A percentile compares a stretch with the other conserved stretches of the same genome.
Evolutionary conservation across 2,113 vertebrate genomes (phyloP).

Genomic region (Pelobates fuscus): DNA sequence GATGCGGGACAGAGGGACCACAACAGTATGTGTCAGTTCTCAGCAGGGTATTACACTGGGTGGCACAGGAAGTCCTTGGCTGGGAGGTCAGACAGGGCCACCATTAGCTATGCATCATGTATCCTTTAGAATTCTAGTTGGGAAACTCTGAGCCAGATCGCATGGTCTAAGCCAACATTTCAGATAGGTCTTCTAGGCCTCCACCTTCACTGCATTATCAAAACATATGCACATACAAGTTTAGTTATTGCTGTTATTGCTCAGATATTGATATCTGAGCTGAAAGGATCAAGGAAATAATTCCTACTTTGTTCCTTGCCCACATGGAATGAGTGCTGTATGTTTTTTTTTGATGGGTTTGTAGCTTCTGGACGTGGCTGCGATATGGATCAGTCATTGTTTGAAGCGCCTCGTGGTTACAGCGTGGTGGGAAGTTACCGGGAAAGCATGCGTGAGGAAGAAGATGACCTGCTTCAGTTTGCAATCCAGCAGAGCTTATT

Average conservation of each 20-base stretch:
- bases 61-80: constrained; percentile 32
- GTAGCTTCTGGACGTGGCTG: constrained; percentile 85
- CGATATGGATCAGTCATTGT: constrained; percentile 87
- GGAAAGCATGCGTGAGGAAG: constrained; percentile 80
- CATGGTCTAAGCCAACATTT: constrained; percentile 40
- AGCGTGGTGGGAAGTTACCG: constrained; percentile 87
- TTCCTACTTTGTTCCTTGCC: not conserved
- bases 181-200: constrained; percentile 38
- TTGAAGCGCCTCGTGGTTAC: constrained; percentile 90
- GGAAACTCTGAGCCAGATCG: constrained; percentile 1
- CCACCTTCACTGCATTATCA: constrained; percentile 45
- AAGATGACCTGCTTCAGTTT: constrained; percentile 90
- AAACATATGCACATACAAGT: constrained; percentile 12
- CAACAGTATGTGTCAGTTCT: constrained; percentile 48
- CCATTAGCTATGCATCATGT: constrained; percentile 41
- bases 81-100: constrained; percentile 15
- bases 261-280: not conserved
- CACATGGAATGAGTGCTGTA: not conserved
- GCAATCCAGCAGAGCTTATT: constrained; percentile 97
- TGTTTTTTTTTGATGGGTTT: not conserved
- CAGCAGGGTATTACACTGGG: constrained; percentile 22
- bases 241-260: not conserved
- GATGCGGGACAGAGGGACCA: not conserved
- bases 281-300: no score
- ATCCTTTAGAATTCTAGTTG: constrained; percentile 14